phyloP scores from a whole-genome alignment of 2,888 invertebrate species.

The Parascotia fuliginaria region DNA sequence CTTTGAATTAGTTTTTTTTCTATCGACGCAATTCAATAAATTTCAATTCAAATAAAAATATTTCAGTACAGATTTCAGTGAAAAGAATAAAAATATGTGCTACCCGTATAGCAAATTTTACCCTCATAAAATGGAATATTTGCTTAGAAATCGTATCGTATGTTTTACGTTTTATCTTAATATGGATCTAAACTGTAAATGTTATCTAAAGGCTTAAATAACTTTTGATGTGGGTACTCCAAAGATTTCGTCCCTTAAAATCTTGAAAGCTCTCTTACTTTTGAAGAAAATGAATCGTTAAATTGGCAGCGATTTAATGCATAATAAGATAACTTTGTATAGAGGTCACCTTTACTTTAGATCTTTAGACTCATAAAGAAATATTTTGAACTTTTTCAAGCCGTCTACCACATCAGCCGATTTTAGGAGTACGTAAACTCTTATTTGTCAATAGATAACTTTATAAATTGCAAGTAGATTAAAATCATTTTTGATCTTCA shows the following conservation, averaged over 20 bases:
- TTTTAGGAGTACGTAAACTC: background rate
- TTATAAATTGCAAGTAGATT: too few relatives aligned
- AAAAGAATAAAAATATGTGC: slow-evolving; percentile 1
- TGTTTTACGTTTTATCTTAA: slow-evolving; percentile 19
- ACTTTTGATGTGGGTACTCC: background rate
- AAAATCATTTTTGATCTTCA: too few relatives aligned
- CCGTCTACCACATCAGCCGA: slow-evolving; percentile 4
- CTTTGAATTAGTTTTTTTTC: too few relatives aligned
- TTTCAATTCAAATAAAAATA: background rate
- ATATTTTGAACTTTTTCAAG: slow-evolving; percentile 10
- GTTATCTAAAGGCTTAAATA: slow-evolving; percentile 12
- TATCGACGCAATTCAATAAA: too few relatives aligned
- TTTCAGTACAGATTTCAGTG: background rate
- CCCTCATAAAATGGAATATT: slow-evolving; percentile 10
- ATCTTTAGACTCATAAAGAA: slow-evolving; percentile 15
- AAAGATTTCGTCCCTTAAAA: slow-evolving; percentile 7
- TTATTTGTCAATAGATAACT: too few relatives aligned
- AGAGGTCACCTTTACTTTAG: slow-evolving; percentile 26
- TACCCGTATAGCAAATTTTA: slow-evolving; percentile 13
- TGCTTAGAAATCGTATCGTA: slow-evolving; percentile 13
- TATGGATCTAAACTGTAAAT: slow-evolving; percentile 15
- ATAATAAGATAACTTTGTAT: slow-evolving; percentile 16
- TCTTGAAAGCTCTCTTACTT: slow-evolving; percentile 17
- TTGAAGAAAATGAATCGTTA: slow-evolving; percentile 26
- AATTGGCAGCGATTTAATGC: slow-evolving; percentile 27